Percentiles rank a stretch among this genome's conserved stretches.
These are phyloP conservation scores for Geophilus truncorum DNA, from an alignment of 2,888 invertebrate species.

Conservation along the genomic window DNA sequence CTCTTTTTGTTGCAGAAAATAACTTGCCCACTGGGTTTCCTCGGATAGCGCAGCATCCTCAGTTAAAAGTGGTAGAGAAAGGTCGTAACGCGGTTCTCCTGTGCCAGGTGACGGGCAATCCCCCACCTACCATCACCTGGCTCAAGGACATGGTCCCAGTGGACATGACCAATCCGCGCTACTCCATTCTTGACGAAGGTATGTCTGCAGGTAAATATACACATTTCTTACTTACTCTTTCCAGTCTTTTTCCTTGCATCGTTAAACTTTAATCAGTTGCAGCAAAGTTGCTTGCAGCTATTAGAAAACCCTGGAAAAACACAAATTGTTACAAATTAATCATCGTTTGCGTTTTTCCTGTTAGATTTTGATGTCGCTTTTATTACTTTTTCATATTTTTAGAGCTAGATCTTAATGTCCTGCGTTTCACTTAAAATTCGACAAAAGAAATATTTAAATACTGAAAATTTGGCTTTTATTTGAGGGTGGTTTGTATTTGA, in stretches of 20 bases:
- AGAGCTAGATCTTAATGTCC: too few relatives aligned
- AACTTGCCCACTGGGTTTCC: constrained; percentile 91
- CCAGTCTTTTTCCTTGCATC: background rate
- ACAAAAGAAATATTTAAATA: too few relatives aligned
- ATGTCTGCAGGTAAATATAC: constrained; percentile 41
- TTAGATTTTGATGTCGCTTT: too few relatives aligned
- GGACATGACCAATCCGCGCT: constrained; percentile 74
- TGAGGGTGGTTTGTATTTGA: too few relatives aligned
- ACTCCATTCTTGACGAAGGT: constrained; percentile 73
- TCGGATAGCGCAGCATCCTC: constrained; percentile 76
- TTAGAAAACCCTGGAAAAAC: too few relatives aligned
- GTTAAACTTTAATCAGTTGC: background rate
- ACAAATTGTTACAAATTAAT: too few relatives aligned
- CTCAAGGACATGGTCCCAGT: constrained; percentile 87
- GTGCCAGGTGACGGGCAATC: constrained; percentile 82
- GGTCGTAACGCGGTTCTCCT: constrained; percentile 84
- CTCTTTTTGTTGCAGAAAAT: constrained; percentile 60
- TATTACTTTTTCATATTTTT: too few relatives aligned
- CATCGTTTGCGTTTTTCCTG: too few relatives aligned
- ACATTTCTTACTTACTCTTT: background rate
- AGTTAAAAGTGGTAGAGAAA: constrained; percentile 91
- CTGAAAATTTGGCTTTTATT: too few relatives aligned
- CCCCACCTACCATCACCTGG: constrained; percentile 78
- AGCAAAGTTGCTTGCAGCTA: too few relatives aligned
- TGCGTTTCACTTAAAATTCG: too few relatives aligned